Percentiles rank a stretch among this genome's conserved stretches.
These are phyloP conservation scores for Epinephelus awoara DNA, from an alignment of 2,797 vertebrate genomes.

Conservation along the genomic window DNA sequence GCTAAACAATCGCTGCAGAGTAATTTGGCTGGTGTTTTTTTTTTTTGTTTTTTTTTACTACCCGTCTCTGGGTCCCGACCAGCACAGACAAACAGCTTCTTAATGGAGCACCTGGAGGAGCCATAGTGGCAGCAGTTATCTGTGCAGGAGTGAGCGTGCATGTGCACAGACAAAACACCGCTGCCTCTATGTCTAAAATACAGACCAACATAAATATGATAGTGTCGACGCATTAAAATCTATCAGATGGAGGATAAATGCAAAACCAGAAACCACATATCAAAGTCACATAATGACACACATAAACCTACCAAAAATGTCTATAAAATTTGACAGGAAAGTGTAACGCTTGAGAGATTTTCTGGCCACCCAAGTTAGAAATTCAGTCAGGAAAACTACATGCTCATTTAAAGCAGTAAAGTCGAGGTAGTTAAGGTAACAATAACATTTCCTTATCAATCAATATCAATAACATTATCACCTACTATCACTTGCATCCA, in stretches of 20 bases:
- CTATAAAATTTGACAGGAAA: background rate
- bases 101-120: constrained; percentile 49
- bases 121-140: constrained; percentile 23
- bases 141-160: constrained; percentile 13
- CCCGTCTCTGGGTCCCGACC: constrained; percentile 22
- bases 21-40: constrained; percentile 25
- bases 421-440: background rate
- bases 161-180: constrained; percentile 3
- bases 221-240: background rate
- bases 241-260: background rate
- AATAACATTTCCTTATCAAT: background rate
- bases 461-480: background rate
- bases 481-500: background rate
- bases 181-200: background rate
- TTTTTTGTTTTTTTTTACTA: constrained; percentile 14
- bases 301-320: background rate
- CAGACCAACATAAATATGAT: constrained; percentile 13
- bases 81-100: constrained; percentile 40
- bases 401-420: background rate
- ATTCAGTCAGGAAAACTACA: background rate
- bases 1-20: constrained; percentile 52
- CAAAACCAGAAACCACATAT: background rate
- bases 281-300: no score
- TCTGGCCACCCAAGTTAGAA: background rate
- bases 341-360: background rate